These are phyloP conservation scores for Calliphora vicina DNA, from an alignment of 1,140 invertebrate species.

Conservation along the genomic window DNA sequence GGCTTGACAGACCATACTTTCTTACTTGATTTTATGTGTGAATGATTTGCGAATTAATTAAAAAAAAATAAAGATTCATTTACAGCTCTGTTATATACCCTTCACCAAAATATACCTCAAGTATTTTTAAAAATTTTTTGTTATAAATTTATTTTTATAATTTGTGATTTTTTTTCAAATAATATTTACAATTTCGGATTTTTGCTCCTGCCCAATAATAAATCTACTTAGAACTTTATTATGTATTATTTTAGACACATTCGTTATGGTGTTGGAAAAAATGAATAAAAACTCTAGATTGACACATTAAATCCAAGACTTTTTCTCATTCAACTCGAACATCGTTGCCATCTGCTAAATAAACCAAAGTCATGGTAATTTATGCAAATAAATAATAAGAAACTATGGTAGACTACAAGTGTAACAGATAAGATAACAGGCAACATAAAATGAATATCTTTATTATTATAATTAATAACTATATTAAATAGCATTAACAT, in stretches of 20 bases:
- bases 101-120: too few relatives aligned
- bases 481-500: too few relatives aligned
- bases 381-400: not conserved
- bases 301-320: not conserved
- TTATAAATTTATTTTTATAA: too few relatives aligned
- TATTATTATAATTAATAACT: not conserved
- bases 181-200: not conserved
- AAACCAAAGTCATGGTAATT: not conserved
- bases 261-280: not conserved
- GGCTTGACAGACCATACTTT: too few relatives aligned
- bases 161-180: too few relatives aligned
- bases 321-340: not conserved
- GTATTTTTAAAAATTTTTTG: too few relatives aligned
- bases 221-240: not conserved
- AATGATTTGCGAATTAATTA: too few relatives aligned
- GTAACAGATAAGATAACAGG: not conserved
- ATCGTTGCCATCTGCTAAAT: not conserved
- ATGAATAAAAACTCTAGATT: not conserved
- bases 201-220: not conserved
- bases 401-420: not conserved
- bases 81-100: too few relatives aligned
- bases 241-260: not conserved
- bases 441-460: not conserved
- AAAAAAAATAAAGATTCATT: too few relatives aligned
- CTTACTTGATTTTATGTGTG: too few relatives aligned